These are phyloP conservation scores for Theodoxus fluviatilis DNA, from an alignment of 2,888 invertebrate species.

Conservation along the genomic window DNA sequence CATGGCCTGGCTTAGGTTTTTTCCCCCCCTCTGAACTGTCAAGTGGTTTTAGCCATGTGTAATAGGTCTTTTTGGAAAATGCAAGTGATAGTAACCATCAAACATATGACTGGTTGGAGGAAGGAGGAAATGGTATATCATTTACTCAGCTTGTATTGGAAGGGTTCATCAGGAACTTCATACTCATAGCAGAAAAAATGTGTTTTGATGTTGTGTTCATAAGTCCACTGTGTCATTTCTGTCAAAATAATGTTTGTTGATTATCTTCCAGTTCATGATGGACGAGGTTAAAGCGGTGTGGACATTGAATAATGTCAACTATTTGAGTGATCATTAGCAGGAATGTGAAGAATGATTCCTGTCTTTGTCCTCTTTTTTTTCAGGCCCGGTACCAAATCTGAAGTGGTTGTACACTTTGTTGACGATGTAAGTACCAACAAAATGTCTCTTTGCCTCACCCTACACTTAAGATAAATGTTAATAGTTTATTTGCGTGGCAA, in stretches of 20 bases:
- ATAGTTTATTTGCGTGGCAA: neutral
- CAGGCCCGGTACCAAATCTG: constrained; percentile 52
- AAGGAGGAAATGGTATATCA: too few species aligned
- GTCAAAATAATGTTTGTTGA: neutral
- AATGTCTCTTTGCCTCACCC: neutral
- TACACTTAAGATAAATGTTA: neutral
- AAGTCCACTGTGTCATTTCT: neutral
- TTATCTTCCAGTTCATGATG: neutral
- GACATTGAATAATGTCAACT: too few species aligned
- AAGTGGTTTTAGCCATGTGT: too few species aligned
- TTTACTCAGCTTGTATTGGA: too few species aligned
- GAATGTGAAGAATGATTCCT: neutral
- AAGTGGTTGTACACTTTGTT: constrained; percentile 52
- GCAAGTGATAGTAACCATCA: too few species aligned
- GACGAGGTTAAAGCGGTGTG: neutral
- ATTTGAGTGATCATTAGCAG: neutral
- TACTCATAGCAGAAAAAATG: too few species aligned
- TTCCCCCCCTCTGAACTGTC: too few species aligned
- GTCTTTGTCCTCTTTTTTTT: constrained; percentile 26
- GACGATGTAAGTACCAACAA: constrained; percentile 53
- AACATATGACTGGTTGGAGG: too few species aligned
- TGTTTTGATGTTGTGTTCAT: too few species aligned
- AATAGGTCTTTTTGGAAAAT: too few species aligned
- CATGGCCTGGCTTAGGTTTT: too few species aligned
- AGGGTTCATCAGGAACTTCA: too few species aligned